Percentiles rank a stretch among this genome's conserved stretches.
These are phyloP conservation scores for Carcina quercana DNA, from an alignment of 2,888 invertebrate species.

Conservation along the genomic window DNA sequence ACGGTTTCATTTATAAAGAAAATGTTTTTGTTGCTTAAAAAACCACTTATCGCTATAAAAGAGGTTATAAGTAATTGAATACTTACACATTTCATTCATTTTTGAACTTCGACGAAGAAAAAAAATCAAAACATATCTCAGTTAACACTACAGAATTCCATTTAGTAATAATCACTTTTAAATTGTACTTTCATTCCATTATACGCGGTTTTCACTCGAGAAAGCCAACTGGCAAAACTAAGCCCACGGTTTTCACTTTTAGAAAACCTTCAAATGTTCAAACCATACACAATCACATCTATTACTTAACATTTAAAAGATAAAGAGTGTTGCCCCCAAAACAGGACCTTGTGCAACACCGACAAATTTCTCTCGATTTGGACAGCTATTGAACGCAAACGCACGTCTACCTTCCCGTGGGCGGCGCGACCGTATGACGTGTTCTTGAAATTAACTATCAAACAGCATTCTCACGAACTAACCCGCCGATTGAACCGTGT, in stretches of 20 bases:
- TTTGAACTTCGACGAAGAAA: no score
- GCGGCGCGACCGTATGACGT: slow-evolving; percentile 65
- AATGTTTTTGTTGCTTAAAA: no score
- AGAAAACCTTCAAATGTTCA: slow-evolving; percentile 20
- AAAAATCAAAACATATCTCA: no score
- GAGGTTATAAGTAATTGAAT: no score
- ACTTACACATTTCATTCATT: slow-evolving; percentile 66
- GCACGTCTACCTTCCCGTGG: slow-evolving; percentile 61
- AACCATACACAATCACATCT: slow-evolving; percentile 22
- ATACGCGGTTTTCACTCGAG: no score
- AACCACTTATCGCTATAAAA: no score
- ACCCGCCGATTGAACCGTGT: slow-evolving; percentile 21
- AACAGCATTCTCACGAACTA: slow-evolving; percentile 35
- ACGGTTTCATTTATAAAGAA: slow-evolving; percentile 3
- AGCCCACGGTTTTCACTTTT: slow-evolving; percentile 32
- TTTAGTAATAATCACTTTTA: no score
- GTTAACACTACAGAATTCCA: no score
- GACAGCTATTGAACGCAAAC: slow-evolving; percentile 34
- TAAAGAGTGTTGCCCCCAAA: slow-evolving; percentile 28
- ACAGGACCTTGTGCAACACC: slow-evolving; percentile 37
- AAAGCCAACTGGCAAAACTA: no score
- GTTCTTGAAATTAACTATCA: slow-evolving; percentile 52
- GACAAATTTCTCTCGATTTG: slow-evolving; percentile 36
- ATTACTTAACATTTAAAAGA: slow-evolving; percentile 10
- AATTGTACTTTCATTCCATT: no score